Evolutionary conservation across 2,888 invertebrate genomes (phyloP), one percentile per base, ranked within the genome.

Genomic region (Drepana falcataria): DNA sequence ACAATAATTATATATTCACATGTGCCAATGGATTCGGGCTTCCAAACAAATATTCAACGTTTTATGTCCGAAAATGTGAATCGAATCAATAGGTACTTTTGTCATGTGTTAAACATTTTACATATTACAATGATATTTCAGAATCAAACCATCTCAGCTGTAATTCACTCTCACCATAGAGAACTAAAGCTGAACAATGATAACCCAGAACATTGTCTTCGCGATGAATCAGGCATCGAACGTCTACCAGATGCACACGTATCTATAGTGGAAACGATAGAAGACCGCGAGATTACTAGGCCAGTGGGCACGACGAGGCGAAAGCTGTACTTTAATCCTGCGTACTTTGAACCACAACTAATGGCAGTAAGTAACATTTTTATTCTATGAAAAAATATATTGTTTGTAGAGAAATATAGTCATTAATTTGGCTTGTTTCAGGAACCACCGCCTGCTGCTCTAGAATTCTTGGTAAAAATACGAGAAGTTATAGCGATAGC

Each of bases 401-500:
- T 1, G 4, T 53, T 35, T 57, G 53, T 37, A 5, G 5, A 57
- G 40, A 35, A 47, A 21, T 34, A 4, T n/a, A 52, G 21, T 37
- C 35, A 54, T 53, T 59, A 61, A 60, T 53, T 58, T 52, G 59
- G 64, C 21, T 35, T 21, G 59, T 91, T 91, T n/a, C 87, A 96
- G 95, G 95, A 96, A 66, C 98, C 98, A 35, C 97, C 98, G 49
- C 95, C 96, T 48, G 96, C 97, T 54, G 97, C 98, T 35, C 87
- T 97, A 65, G 97, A 98, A 82, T 98, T 98, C 79, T 91, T 98
- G 52, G 93, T 94, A 1, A 96, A 97, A 92, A 96, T 98, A 60
- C 93, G 98, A 59, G 97, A 97, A 91, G 97, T 97, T 4, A 97
- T 97, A 67, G 93, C 96, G 48, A 95, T 97, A 52, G 97, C 97